These are phyloP conservation scores for Fundulus diaphanus DNA, from an alignment of 2,797 vertebrate genomes.

Conservation along the genomic window DNA sequence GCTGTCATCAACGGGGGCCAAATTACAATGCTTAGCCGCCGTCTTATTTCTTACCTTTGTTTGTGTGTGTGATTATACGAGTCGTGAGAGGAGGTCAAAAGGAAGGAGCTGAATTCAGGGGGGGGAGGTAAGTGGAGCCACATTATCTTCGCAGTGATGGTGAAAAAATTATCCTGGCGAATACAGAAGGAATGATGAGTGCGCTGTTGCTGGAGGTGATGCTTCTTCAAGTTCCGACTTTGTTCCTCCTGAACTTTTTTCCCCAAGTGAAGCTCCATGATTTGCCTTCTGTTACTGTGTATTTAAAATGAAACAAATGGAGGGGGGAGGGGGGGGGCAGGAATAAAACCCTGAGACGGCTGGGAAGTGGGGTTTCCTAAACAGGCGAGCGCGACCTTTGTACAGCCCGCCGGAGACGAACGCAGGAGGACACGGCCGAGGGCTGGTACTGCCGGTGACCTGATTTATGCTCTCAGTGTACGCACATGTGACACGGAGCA, in stretches of 20 bases:
- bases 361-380: conserved; percentile 37
- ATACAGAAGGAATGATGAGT: conserved; percentile 36
- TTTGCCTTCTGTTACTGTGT: not conserved
- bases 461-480: conserved; percentile 49
- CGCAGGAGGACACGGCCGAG: conserved; percentile 68
- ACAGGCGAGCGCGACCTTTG: conserved; percentile 41
- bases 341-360: conserved; percentile 13
- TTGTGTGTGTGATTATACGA: conserved; percentile 8
- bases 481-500: conserved; percentile 85
- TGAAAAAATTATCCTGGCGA: conserved; percentile 56
- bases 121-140: conserved; percentile 45
- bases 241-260: conserved; percentile 17
- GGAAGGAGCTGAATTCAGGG: conserved; percentile 29
- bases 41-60: conserved; percentile 29
- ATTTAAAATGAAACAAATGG: conserved; percentile 31
- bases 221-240: conserved; percentile 28
- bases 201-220: conserved; percentile 34
- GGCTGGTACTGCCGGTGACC: conserved; percentile 65
- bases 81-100: conserved; percentile 37
- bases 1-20: conserved; percentile 43
- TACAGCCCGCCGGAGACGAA: conserved; percentile 34
- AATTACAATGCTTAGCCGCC: conserved; percentile 45
- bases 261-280: not conserved
- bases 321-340: conserved; percentile 17
- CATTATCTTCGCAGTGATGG: conserved; percentile 55